These are phyloP conservation scores for Hepsetus odoe DNA, from an alignment of 2,113 vertebrate species.

Conservation along the genomic window DNA sequence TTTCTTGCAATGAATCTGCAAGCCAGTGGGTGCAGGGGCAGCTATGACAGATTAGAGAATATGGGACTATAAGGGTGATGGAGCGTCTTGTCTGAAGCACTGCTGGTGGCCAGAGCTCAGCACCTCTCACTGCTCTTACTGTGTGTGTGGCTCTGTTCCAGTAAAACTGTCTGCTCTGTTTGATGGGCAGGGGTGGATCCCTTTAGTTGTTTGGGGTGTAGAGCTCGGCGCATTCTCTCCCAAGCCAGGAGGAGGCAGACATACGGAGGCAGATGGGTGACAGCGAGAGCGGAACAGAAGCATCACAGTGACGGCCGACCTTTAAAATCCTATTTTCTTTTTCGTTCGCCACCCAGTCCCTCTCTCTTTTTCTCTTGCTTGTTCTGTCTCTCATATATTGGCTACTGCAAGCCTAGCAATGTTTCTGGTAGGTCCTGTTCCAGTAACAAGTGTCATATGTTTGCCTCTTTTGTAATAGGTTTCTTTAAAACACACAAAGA, in stretches of 20 bases:
- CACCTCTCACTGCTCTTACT: neutral
- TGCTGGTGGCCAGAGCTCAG: neutral
- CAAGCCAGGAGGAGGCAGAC: conserved; percentile 13
- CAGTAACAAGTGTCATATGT: conserved; percentile 12
- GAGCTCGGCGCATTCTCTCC: conserved; percentile 13
- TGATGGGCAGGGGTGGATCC: conserved; percentile 35
- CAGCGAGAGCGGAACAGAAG: conserved; percentile 26
- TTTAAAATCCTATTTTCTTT: conserved; percentile 47
- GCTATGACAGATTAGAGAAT: neutral
- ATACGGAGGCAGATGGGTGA: conserved; percentile 33
- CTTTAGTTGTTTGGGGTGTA: conserved; percentile 13
- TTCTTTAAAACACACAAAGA: neutral
- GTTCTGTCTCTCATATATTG: conserved; percentile 22
- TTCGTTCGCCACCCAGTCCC: conserved; percentile 34
- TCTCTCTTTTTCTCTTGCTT: conserved; percentile 35
- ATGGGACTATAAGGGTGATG: neutral
- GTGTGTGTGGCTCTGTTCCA: conserved; percentile 1
- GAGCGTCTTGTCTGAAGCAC: conserved; percentile 6
- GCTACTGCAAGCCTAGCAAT: conserved; percentile 22
- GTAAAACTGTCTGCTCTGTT: neutral
- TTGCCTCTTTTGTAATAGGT: conserved; percentile 23
- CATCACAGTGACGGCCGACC: conserved; percentile 36
- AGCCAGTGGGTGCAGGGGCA: neutral
- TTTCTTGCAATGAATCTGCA: neutral
- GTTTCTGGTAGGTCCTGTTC: conserved; percentile 5